phyloP scores from a whole-genome alignment of 2,113 vertebrate genomes.

The Erythrocebus patas region DNA sequence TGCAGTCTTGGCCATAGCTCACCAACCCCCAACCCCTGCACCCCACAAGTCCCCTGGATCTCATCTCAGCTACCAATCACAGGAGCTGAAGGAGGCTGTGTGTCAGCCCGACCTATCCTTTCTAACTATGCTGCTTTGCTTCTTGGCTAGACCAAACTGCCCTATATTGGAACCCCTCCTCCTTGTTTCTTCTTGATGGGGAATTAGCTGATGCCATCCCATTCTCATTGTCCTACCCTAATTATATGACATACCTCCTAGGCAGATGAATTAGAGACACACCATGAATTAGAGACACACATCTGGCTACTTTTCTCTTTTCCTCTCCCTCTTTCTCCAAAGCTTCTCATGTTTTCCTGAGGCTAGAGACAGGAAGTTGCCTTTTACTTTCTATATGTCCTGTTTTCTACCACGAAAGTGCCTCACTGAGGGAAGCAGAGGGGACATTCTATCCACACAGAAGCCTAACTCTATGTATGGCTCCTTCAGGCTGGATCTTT shows the following conservation, averaged over 20 bases:
- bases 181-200: background rate
- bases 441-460: background rate
- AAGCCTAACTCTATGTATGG: background rate
- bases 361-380: background rate
- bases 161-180: background rate
- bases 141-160: background rate
- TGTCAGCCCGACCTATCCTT: background rate
- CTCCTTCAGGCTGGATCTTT: background rate
- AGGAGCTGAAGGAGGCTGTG: background rate
- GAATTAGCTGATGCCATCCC: rapidly evolving
- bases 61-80: background rate
- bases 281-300: too few species aligned
- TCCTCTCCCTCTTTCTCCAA: background rate
- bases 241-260: background rate
- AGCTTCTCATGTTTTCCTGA: background rate
- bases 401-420: background rate
- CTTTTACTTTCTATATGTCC: background rate
- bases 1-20: background rate
- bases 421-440: background rate
- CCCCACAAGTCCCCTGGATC: background rate
- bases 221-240: background rate
- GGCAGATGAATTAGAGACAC: background rate
- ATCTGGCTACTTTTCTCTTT: background rate
- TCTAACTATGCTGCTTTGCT: background rate
- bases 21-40: background rate